A percentile compares a stretch with the other conserved stretches of the same genome.
phyloP scores from a whole-genome alignment of 2,113 vertebrate species.

The Podilymbus podiceps region DNA sequence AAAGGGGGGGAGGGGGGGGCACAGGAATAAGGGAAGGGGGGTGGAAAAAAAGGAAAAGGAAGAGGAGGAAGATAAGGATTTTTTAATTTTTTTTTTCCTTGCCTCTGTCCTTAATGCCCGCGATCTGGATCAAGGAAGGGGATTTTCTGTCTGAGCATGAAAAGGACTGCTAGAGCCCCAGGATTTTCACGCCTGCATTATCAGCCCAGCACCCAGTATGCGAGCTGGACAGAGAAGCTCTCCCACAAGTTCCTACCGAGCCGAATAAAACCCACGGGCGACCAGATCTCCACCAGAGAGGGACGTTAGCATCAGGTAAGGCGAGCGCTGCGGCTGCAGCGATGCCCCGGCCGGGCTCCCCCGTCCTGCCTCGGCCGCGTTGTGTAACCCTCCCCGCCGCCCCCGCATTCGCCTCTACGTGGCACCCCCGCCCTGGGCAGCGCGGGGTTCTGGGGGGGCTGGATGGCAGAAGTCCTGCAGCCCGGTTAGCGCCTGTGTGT shows the following conservation, averaged over 20 bases:
- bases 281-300: constrained; percentile 66
- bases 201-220: constrained; percentile 76
- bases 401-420: neutral
- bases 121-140: constrained; percentile 72
- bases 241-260: constrained; percentile 74
- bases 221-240: constrained; percentile 72
- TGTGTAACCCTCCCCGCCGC: constrained; percentile 16
- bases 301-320: constrained; percentile 80
- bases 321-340: constrained; percentile 35
- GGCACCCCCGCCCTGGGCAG: neutral
- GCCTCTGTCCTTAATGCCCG: constrained; percentile 72
- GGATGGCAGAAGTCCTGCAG: neutral
- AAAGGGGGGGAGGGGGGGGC: neutral
- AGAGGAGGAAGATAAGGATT: neutral
- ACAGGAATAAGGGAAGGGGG: neutral
- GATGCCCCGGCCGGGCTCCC: neutral
- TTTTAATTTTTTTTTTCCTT: neutral
- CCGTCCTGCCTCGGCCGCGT: neutral
- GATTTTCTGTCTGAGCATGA: constrained; percentile 80
- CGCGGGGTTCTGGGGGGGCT: neutral
- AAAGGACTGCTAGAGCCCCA: constrained; percentile 79
- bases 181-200: constrained; percentile 73
- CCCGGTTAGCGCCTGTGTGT: neutral
- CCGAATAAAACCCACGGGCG: constrained; percentile 73
- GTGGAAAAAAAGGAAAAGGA: neutral